Base-by-base conservation (phyloP, 2,797 vertebrate genomes). In the Centropyge bicolor region DNA sequence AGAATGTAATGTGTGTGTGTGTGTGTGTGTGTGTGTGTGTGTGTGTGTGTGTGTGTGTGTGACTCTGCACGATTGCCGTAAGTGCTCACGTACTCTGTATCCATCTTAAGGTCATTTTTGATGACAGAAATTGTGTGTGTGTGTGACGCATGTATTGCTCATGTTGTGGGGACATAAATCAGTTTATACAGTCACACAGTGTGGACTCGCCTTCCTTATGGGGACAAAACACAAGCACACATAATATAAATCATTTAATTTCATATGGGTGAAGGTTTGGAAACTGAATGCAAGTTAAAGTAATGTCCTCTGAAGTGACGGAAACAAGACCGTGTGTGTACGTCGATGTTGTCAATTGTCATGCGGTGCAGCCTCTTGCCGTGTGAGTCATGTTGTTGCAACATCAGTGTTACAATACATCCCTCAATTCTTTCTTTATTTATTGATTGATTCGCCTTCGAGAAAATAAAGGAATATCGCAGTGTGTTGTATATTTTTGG, bases 31-130 rank as follows among this genome's bases (percentile, higher is more conserved):
- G 5, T 54, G 43, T 31, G 52, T 38, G 40, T 22, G 40, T n/a
- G 27, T n/a, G 20, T 38, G n/a, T 22, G 17, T 65, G 24, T 48
- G 65, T 27, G 16, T 41, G 9, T 56, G 41, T 38, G 38, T 0
- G 22, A 5, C 7, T 71, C 4, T 6, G 41, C 14, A 13, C 4
- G 49, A 68, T 31, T 48, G 31, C 3, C 0, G 1, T 45, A 10
- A 49, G 13, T 38, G 22, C 20, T 38, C 45, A 20, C 19, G 1
- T 16, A 40, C 24, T 66, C 45, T 49, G 13, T 35, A 22, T 45
- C 45, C 6, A 43, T 52, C 14, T 52, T 80, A 64, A 69, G 63
- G 69, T 76, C 40, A 52, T 40, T 46, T 38, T 19, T n/a, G 8
- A 60, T 4, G 51, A 51, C 27, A 24, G 14, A 57, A 6, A 52